Conservation (phyloP, 1,140 invertebrate species). For the Drosophila tani region DNA sequence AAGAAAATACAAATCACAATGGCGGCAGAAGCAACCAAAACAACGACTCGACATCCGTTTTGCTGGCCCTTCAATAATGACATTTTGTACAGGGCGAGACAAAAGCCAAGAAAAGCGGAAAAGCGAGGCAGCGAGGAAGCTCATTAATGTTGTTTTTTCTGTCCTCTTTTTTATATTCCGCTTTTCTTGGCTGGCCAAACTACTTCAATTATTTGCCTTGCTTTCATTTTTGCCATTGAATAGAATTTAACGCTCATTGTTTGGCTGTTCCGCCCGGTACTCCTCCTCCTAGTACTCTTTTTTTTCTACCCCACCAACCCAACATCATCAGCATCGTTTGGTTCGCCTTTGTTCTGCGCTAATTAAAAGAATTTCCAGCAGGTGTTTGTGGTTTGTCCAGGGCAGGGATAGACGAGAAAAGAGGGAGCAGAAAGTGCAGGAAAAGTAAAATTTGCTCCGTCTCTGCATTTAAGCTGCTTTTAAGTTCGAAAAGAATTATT, state of each 20-base stretch:
- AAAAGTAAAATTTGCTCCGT: conserved; percentile 14
- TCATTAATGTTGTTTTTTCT: conserved; percentile 58
- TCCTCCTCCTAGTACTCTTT: conserved; percentile 15
- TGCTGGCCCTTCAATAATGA: conserved; percentile 54
- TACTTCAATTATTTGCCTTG: conserved; percentile 79
- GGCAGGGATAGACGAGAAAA: conserved; percentile 3
- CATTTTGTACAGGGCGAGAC: conserved; percentile 33
- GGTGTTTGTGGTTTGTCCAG: conserved; percentile 68
- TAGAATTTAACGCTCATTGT: conserved; percentile 81
- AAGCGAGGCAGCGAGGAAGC: conserved; percentile 35
- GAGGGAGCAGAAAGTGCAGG: not conserved
- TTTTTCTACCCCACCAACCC: conserved; percentile 15
- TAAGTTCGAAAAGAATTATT: conserved; percentile 6
- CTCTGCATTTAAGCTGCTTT: conserved; percentile 21
- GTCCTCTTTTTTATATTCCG: conserved; percentile 11
- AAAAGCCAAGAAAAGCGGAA: conserved; percentile 36
- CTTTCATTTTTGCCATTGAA: conserved; percentile 77
- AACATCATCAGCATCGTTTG: conserved; percentile 45
- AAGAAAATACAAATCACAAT: conserved; percentile 27
- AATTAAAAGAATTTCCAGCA: conserved; percentile 81
- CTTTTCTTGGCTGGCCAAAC: conserved; percentile 61
- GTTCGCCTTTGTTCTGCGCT: conserved; percentile 69
- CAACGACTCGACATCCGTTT: conserved; percentile 32
- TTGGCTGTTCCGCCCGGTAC: conserved; percentile 47
- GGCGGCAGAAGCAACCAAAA: conserved; percentile 15